Base-by-base conservation (phyloP, 2,113 vertebrate genomes). In the Chaenogobius annularis region DNA sequence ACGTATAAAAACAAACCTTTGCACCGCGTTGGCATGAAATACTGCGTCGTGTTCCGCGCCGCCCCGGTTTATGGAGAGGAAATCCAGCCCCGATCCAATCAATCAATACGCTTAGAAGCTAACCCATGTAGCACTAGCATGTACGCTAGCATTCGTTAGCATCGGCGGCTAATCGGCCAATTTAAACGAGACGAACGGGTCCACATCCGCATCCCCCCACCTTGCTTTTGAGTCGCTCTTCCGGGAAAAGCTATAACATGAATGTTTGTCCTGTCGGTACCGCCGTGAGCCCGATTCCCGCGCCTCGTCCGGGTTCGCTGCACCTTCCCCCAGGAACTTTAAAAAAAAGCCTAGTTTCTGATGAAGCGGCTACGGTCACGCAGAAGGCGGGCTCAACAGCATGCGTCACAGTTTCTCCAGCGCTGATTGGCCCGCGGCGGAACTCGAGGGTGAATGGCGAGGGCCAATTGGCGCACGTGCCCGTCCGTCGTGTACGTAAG, bases 271-370 rank as follows among this genome's bases (percentile, higher is more conserved):
- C 78, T 54, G 40, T 35, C 50, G 37, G 66, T 55, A 72, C 20
- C 74, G 46, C 43, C 40, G 61, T 65, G 72, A 75, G 83, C 83
- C 79, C 43, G 58, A 73, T 74, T 72, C 74, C 79, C 72, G 55
- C 23, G 68, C 64, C 68, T 66, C 35, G 74, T 56, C 76, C 77
- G 56, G 72, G 50, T 80, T 66, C 69, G 61, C 79, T 74, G 66
- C 40, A 58, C 81, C 87, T 81, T 83, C 84, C 86, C 55, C 85
- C 70, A 82, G 83, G 86, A 92, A 93, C 89, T 93, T 93, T 88
- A 87, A 86, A 65, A 89, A n/a, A 90, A 76, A 89, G 86, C 86
- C 88, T 87, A 81, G 77, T 80, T 43, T 52, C 52, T 13, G 79
- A 64, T 65, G 62, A 62, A 73, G 77, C 12, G 65, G 73, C 82